phyloP scores from a whole-genome alignment of 2,888 invertebrate genomes.

The Lasioglossum marginatum region DNA sequence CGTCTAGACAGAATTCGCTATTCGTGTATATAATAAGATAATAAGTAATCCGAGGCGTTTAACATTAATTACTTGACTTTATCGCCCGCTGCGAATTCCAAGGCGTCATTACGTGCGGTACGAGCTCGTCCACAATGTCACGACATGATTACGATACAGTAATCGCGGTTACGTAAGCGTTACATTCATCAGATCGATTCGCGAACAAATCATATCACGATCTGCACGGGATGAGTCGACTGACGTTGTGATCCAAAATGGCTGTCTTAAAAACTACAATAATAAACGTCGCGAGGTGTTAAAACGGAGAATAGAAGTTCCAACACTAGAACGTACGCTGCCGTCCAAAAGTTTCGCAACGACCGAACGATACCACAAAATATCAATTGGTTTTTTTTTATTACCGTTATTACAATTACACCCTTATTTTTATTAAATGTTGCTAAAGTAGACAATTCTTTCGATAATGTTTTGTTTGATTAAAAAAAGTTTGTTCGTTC shows the following conservation, averaged over 20 bases:
- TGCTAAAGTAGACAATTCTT: neutral
- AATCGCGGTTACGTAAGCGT: conserved; percentile 3
- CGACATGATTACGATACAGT: conserved; percentile 4
- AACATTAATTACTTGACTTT: neutral
- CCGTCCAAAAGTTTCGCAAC: neutral
- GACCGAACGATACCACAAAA: neutral
- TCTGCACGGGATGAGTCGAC: neutral
- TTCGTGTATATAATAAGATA: too few species aligned
- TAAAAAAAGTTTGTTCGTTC: too few species aligned
- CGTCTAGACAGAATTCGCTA: too few species aligned
- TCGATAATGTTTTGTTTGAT: neutral
- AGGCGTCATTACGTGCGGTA: neutral
- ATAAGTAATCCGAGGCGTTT: neutral
- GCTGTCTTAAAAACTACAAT: neutral
- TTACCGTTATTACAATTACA: too few species aligned
- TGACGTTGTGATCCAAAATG: neutral
- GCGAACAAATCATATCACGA: neutral
- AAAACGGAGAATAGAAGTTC: neutral
- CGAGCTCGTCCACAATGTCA: neutral
- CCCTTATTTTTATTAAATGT: neutral
- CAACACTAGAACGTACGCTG: neutral
- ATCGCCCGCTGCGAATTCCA: neutral
- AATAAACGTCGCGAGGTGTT: neutral
- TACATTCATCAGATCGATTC: conserved; percentile 10
- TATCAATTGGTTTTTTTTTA: neutral